Evolutionary conservation across 2,113 vertebrate species (phyloP).

Genomic region (Poeciliopsis occidentalis): DNA sequence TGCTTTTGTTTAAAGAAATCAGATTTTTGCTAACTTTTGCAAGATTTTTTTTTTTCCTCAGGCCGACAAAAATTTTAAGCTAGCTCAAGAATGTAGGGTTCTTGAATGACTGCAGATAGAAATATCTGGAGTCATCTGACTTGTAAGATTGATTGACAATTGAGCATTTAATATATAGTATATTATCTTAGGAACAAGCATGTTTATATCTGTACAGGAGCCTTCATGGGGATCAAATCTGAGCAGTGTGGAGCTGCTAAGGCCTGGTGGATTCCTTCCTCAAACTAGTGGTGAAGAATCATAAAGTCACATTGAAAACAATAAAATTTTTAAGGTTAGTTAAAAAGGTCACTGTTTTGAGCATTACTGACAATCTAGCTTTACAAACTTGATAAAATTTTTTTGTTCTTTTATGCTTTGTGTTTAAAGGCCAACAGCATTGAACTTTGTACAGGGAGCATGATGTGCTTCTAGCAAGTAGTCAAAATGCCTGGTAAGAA

Average conservation of each 20-base stretch:
- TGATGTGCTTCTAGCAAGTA: constrained; percentile 70
- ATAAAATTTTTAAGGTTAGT: constrained; percentile 55
- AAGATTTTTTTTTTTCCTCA: constrained; percentile 37
- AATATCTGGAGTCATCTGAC: too few relatives aligned
- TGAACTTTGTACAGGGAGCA: constrained; percentile 35
- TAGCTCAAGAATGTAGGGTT: neutral
- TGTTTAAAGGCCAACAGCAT: constrained; percentile 58
- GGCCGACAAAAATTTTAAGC: neutral
- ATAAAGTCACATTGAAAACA: constrained; percentile 48
- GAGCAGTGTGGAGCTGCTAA: constrained; percentile 43
- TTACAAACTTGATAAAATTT: constrained; percentile 5
- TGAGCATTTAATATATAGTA: too few relatives aligned
- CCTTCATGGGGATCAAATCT: constrained; percentile 68
- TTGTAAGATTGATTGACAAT: too few relatives aligned
- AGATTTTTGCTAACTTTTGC: constrained; percentile 56
- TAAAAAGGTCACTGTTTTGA: neutral
- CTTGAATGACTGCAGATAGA: neutral
- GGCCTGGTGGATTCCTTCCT: constrained; percentile 57
- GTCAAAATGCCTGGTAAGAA: constrained; percentile 85
- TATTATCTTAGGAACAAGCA: constrained; percentile 31
- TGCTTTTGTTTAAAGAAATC: constrained; percentile 42
- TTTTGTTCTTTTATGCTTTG: constrained; percentile 62
- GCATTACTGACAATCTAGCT: neutral
- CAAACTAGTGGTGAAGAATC: constrained; percentile 47
- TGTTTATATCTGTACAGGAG: constrained; percentile 64